Base-by-base conservation (phyloP, 2,888 invertebrate species). In the Lysandra coridon region DNA sequence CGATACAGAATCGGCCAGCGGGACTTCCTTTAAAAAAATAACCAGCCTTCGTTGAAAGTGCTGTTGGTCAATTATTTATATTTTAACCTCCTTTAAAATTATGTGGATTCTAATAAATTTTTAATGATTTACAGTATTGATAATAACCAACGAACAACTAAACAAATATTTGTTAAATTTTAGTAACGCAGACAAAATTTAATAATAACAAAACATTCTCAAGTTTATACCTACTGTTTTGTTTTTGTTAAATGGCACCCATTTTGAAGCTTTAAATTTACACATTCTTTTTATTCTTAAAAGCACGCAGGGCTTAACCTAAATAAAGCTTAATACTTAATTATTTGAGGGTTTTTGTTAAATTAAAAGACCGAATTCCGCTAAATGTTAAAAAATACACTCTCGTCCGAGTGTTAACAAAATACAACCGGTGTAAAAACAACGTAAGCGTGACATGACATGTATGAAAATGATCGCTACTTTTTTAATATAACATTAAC, bases 311-410 rank as follows among this genome's bases (percentile, higher is more conserved):
- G 69, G 33, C 12, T 69, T 69, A 69, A 69, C 33, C 33, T 69
- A 37, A 69, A 69, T 69, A 33, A 69, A 69, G 69, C 69, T 33
- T 69, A 62, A 62, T 62, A 62, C 23, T 62, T 62, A 33, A 69
- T 69, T 37, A 69, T 69, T 69, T 37, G 33, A 37, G 33, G 33
- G 69, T 69, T 33, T 69, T 33, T 33, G 69, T 37, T 17, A 69
- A 14, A 69, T 14, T 30, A 69, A 69, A 69, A 69, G 33, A 30
- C 4, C 10, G 10, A 33, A 69, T 69, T 69, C 23, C 33, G 33
- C 4, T 37, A 69, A 69, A 69, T 37, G 33, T 37, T 4, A 69
- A 69, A 33, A 69, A 64, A 30, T n/a, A 62, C 62, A 62, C 10
- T 30, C 64, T 1, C 30, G 4, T 64, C 30, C 69, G 14, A 14